phyloP scores from a whole-genome alignment of 1,140 invertebrate species.

The Mya arenaria region DNA sequence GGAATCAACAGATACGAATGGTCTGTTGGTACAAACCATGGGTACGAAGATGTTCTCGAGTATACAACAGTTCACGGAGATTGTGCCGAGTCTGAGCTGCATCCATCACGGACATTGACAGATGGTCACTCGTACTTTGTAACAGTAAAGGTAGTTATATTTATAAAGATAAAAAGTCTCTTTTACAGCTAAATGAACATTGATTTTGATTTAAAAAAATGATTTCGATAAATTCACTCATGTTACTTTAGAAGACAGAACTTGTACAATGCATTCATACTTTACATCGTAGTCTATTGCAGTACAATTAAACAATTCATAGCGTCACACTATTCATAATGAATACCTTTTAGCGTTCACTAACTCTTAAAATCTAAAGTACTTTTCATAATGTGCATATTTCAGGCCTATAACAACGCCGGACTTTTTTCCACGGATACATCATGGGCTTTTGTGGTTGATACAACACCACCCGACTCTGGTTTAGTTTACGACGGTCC shows the following conservation, averaged over 20 bases:
- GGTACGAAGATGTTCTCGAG: slow-evolving; percentile 7
- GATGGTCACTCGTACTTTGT: slow-evolving; percentile 25
- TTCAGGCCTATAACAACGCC: slow-evolving; percentile 15
- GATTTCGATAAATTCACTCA: too few species aligned
- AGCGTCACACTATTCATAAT: not conserved
- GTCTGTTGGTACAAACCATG: not conserved
- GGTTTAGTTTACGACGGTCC: slow-evolving; percentile 10
- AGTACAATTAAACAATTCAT: not conserved
- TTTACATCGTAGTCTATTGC: not conserved
- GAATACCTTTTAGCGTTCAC: too few species aligned
- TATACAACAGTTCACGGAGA: not conserved
- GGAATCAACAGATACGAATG: not conserved
- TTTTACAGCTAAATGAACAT: too few species aligned
- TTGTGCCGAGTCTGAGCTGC: not conserved
- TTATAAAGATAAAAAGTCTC: too few species aligned
- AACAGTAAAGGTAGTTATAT: slow-evolving; percentile 14
- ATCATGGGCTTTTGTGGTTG: slow-evolving; percentile 14
- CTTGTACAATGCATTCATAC: too few species aligned
- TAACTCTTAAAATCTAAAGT: too few species aligned
- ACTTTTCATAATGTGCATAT: not conserved
- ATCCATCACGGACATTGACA: not conserved
- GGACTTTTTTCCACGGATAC: not conserved
- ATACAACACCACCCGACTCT: not conserved
- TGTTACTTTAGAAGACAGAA: too few species aligned
- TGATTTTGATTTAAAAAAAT: too few species aligned